phyloP scores from a whole-genome alignment of 2,797 vertebrate genomes.

The Menidia menidia region DNA sequence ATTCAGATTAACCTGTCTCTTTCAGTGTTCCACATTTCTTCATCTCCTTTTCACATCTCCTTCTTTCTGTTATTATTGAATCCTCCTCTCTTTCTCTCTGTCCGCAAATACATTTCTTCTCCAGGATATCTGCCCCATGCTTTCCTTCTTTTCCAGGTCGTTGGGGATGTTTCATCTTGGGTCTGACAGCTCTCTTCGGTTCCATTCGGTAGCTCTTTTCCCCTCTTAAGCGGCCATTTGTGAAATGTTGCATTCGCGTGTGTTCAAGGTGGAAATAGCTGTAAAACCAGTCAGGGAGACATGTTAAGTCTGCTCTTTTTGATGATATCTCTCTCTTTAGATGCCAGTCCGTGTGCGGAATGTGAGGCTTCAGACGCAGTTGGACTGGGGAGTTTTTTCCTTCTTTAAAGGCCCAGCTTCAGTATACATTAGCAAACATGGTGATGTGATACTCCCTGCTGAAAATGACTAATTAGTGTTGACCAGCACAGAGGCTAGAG shows the following conservation, averaged over 20 bases:
- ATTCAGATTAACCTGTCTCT: constrained; percentile 70
- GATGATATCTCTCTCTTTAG: background rate
- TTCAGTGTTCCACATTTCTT: constrained; percentile 44
- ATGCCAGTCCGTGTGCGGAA: background rate
- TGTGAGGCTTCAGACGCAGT: background rate
- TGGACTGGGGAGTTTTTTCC: background rate
- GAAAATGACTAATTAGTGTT: constrained; percentile 20
- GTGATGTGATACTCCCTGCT: constrained; percentile 8
- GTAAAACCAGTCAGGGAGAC: background rate
- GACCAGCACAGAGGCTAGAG: constrained; percentile 1
- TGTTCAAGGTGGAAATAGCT: background rate
- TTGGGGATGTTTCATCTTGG: background rate
- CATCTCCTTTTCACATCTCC: background rate
- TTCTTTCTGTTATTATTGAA: background rate
- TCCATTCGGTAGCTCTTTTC: background rate
- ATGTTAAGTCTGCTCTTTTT: background rate
- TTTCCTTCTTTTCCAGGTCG: background rate
- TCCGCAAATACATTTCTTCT: background rate
- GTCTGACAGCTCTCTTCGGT: background rate
- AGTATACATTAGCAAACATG: constrained; percentile 37
- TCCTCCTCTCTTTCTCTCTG: background rate
- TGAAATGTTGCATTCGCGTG: background rate
- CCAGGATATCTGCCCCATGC: constrained; percentile 11
- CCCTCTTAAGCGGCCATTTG: background rate
- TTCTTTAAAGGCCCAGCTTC: constrained; percentile 38